Evolutionary conservation across 2,797 vertebrate genomes (phyloP).

Genomic region (Lepilemur ruficaudatus): DNA sequence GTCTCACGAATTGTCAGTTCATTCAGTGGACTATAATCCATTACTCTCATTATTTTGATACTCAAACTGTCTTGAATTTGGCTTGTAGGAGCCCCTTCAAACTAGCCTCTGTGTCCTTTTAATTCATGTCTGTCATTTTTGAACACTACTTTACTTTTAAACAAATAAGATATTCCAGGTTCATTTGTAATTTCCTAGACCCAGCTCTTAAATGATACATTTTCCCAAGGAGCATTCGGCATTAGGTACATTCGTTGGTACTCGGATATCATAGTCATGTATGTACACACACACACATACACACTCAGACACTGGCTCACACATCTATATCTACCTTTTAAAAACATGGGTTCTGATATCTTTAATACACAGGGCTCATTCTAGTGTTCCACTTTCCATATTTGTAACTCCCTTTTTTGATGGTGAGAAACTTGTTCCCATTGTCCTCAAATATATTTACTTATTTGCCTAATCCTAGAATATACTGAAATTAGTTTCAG

Average conservation of each 20-base stretch:
- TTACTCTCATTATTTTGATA: neutral
- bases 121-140: neutral
- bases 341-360: neutral
- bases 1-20: neutral
- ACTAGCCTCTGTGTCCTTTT: neutral
- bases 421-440: neutral
- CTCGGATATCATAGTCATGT: neutral
- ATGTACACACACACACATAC: neutral
- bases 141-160: neutral
- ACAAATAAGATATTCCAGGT: neutral
- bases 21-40: neutral
- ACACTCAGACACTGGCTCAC: neutral
- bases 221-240: neutral
- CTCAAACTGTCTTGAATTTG: neutral
- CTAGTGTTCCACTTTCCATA: neutral
- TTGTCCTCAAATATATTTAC: neutral
- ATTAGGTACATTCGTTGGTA: neutral
- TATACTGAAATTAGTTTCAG: neutral
- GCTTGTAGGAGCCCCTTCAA: neutral
- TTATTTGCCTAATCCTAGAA: constrained; percentile 12
- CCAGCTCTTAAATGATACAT: neutral
- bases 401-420: neutral
- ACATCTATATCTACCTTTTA: neutral
- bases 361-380: neutral
- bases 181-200: neutral